Conservation (phyloP, 2,888 invertebrate species). For the Nomada flava region DNA sequence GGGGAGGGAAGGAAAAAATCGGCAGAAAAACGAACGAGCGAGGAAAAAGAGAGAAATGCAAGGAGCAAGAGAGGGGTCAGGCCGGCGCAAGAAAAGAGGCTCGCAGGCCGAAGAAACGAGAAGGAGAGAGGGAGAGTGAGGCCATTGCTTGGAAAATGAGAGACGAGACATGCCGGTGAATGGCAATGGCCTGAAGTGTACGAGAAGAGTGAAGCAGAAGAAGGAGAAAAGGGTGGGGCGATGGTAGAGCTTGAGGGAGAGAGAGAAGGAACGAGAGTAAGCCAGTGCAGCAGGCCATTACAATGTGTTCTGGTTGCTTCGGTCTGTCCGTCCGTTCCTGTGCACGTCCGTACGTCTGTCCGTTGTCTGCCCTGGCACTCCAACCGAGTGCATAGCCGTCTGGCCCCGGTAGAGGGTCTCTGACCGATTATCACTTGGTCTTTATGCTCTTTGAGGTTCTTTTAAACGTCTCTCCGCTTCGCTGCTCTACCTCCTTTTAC, state of each 20-base stretch:
- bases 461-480: slow-evolving; percentile 67
- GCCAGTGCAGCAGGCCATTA: slow-evolving; percentile 60
- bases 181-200: slow-evolving; percentile 62
- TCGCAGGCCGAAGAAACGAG: slow-evolving; percentile 3
- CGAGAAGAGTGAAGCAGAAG: slow-evolving; percentile 39
- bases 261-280: slow-evolving; percentile 21
- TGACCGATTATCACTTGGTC: slow-evolving; percentile 82
- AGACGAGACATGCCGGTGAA: slow-evolving; percentile 54
- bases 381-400: slow-evolving; percentile 75
- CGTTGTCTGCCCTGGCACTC: slow-evolving; percentile 73
- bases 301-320: slow-evolving; percentile 66
- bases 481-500: slow-evolving; percentile 54
- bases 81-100: slow-evolving; percentile 20
- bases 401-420: slow-evolving; percentile 79
- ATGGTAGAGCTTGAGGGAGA: not conserved
- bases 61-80: slow-evolving; percentile 9
- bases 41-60: slow-evolving; percentile 21
- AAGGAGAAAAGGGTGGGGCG: not conserved
- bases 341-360: slow-evolving; percentile 65
- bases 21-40: not conserved
- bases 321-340: slow-evolving; percentile 57
- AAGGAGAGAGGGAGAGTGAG: slow-evolving; percentile 11
- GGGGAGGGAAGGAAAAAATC: not conserved
- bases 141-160: slow-evolving; percentile 53
- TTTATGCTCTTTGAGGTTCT: slow-evolving; percentile 80